phyloP scores from a whole-genome alignment of 2,888 invertebrate genomes.

The Agelastica alni region DNA sequence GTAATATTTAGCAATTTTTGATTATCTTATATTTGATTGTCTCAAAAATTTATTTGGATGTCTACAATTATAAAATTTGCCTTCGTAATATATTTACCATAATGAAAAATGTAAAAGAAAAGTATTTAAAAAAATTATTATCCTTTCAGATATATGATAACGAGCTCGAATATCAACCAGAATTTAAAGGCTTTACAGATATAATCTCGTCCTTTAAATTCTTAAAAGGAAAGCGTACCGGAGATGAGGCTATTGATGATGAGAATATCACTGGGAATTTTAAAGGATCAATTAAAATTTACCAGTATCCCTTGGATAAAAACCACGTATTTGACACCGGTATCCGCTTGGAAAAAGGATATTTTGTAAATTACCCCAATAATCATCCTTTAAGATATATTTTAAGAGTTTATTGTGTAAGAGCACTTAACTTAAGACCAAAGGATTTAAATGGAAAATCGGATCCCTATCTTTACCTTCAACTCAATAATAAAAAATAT shows the following conservation, averaged over 20 bases:
- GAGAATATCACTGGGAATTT: constrained; percentile 52
- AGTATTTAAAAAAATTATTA: not conserved
- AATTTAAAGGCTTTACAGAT: constrained; percentile 70
- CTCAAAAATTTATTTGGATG: too few relatives aligned
- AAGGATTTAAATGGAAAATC: constrained; percentile 73
- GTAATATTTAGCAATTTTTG: not conserved
- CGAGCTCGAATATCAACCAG: constrained; percentile 71
- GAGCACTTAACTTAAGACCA: constrained; percentile 72
- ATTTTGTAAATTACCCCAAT: constrained; percentile 65
- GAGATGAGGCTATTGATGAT: constrained; percentile 57
- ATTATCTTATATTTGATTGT: not conserved
- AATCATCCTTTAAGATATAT: constrained; percentile 67
- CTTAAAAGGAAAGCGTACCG: constrained; percentile 63
- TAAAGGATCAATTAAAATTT: constrained; percentile 58
- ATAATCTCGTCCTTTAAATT: constrained; percentile 67
- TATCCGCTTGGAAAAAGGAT: constrained; percentile 63
- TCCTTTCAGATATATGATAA: constrained; percentile 57
- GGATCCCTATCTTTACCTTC: constrained; percentile 77
- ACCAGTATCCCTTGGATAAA: constrained; percentile 66
- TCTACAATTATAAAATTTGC: too few relatives aligned
- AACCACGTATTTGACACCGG: constrained; percentile 59
- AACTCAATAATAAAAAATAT: constrained; percentile 67
- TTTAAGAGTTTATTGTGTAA: constrained; percentile 77
- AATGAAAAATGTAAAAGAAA: too few relatives aligned
- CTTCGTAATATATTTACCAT: too few relatives aligned